A percentile compares a stretch with the other conserved stretches of the same genome.
Conservation (phyloP, 2,797 vertebrate species). For the Chloroceryle amazona region DNA sequence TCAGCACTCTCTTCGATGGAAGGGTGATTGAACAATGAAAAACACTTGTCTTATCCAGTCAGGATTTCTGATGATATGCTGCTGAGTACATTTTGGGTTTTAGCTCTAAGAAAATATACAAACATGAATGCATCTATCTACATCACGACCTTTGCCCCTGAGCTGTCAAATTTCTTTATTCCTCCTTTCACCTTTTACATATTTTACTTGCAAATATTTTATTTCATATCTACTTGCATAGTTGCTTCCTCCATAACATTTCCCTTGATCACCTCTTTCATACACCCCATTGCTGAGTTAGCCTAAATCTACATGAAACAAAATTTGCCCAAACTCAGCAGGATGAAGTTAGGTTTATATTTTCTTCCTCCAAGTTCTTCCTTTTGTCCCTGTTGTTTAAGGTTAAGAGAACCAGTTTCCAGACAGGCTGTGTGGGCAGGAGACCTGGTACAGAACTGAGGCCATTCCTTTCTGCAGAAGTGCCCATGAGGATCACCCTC, state of each 20-base stretch:
- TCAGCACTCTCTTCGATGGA: neutral
- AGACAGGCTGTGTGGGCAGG: neutral
- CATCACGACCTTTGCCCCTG: neutral
- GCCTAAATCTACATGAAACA: neutral
- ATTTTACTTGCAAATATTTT: neutral
- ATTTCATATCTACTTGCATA: neutral
- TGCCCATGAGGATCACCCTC: neutral
- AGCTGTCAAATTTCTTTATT: neutral
- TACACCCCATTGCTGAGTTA: neutral
- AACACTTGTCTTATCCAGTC: neutral
- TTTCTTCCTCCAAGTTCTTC: neutral
- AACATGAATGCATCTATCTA: neutral
- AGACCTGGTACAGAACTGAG: neutral
- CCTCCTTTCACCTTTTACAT: neutral
- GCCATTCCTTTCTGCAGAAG: neutral
- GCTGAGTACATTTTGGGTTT: neutral
- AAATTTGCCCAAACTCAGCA: neutral
- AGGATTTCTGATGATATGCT: conserved; percentile 39
- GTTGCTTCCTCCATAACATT: neutral
- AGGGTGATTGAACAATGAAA: conserved; percentile 25
- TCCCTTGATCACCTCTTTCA: neutral
- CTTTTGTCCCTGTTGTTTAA: neutral
- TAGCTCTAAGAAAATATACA: neutral
- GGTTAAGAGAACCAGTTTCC: neutral
- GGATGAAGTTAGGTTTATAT: neutral